Conservation (phyloP, 2,888 invertebrate genomes). For the Meandrusa payeni region DNA sequence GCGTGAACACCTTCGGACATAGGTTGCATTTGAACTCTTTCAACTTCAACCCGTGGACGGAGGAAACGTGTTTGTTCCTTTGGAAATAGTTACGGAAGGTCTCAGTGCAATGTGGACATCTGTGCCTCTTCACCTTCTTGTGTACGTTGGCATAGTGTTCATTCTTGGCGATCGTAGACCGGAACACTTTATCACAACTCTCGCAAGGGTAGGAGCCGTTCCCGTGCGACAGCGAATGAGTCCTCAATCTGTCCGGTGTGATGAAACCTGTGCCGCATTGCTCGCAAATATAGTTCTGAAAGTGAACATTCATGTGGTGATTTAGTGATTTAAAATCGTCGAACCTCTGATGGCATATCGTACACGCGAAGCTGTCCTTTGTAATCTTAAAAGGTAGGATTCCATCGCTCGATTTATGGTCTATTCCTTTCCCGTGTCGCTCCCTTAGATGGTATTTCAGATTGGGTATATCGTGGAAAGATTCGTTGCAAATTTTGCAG, state of each 20-base stretch:
- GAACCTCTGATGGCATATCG: slow-evolving; percentile 50
- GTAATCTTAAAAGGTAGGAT: slow-evolving; percentile 59
- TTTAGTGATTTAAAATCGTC: slow-evolving; percentile 62
- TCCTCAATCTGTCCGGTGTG: slow-evolving; percentile 58
- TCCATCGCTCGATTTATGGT: slow-evolving; percentile 47
- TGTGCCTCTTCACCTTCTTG: slow-evolving; percentile 63
- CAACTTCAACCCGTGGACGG: slow-evolving; percentile 57
- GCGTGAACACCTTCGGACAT: slow-evolving; percentile 61
- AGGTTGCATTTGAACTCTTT: slow-evolving; percentile 66
- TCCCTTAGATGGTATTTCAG: slow-evolving; percentile 55
- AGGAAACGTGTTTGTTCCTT: slow-evolving; percentile 61
- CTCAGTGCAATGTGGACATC: slow-evolving; percentile 65
- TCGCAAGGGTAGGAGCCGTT: slow-evolving; percentile 64
- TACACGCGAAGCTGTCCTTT: slow-evolving; percentile 51
- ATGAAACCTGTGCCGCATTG: slow-evolving; percentile 67
- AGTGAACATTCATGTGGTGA: slow-evolving; percentile 73
- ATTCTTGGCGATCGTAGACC: slow-evolving; percentile 65
- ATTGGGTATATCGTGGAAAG: slow-evolving; percentile 38
- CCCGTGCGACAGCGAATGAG: slow-evolving; percentile 60
- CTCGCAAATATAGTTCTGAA: slow-evolving; percentile 69
- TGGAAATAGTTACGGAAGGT: slow-evolving; percentile 67
- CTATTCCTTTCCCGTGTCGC: slow-evolving; percentile 48
- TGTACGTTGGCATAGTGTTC: slow-evolving; percentile 74
- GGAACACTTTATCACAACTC: slow-evolving; percentile 71
- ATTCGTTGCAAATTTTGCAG: slow-evolving; percentile 55